Evolutionary conservation across 2,888 invertebrate genomes (phyloP), one percentile per base, ranked within the genome.

Genomic region (Argyresthia goedartella): DNA sequence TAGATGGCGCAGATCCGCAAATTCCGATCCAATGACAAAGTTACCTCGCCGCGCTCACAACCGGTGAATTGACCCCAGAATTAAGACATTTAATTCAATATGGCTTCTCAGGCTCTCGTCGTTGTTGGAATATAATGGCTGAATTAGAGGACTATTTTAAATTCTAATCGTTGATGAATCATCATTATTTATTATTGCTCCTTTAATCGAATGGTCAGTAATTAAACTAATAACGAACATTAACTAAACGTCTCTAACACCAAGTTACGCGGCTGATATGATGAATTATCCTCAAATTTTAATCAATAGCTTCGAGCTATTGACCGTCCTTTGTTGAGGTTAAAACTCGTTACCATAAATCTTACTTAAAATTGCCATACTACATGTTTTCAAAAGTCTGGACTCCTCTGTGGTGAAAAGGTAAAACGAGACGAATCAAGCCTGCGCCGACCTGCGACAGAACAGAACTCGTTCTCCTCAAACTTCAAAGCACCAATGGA

Each of bases 391-490:
- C 57, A 59, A 62, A 74, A 50, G 42, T 41, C 70, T 69, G 69
- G 67, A 42, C 42, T 50, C 41, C 34, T 67, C 69, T 68, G 71
- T 69, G 67, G 74, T 71, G 79, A 76, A 77, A 77, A 78, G 70
- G 71, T 71, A 72, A 73, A 73, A 71, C 70, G 71, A 65, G 61
- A 61, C 52, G 53, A 54, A 55, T 52, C 54, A 52, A 54, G 57
- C 54, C 77, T 73, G 76, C 71, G 79, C 69, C 70, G 73, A 44
- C 50, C 13, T 42, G 69, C 74, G 67, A 75, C 71, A 76, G 74
- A 84, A 75, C 71, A 76, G 74, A 84, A 84, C 84, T 77, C 74
- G 84, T 81, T 79, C 34, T 51, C 14, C 50, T 42, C 42, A 50
- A 50, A 25, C 42, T 50, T 42, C 50, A 50, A 50, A 50, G 50